A percentile compares a stretch with the other conserved stretches of the same genome.
Evolutionary conservation across 2,113 vertebrate genomes (phyloP).

Genomic region (Cyanoderma ruficeps): DNA sequence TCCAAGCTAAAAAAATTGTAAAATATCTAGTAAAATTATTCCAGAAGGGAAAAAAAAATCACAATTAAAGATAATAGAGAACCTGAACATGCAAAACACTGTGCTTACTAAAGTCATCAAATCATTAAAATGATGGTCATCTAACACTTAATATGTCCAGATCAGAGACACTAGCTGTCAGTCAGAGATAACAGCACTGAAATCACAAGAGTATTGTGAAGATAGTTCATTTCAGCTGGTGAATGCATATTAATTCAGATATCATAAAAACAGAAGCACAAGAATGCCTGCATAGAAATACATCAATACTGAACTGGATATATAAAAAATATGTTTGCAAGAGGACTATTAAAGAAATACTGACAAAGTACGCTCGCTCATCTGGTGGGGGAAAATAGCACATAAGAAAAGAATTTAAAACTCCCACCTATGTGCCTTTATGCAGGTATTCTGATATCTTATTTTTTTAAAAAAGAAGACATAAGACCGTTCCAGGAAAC

Average conservation of each 20-base stretch:
- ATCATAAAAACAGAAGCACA: not conserved
- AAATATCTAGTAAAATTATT: not conserved
- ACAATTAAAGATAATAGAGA: not conserved
- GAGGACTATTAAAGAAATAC: not conserved
- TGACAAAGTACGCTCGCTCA: not conserved
- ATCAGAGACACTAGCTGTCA: not conserved
- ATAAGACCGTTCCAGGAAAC: not conserved
- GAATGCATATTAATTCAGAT: not conserved
- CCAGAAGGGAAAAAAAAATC: not conserved
- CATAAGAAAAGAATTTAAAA: not conserved
- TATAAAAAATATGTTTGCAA: not conserved
- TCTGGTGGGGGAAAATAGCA: not conserved
- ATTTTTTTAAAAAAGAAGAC: not conserved
- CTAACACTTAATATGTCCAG: not conserved
- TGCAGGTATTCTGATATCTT: not conserved
- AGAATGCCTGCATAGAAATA: not conserved
- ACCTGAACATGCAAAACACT: not conserved
- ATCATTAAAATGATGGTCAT: not conserved
- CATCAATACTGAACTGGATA: not conserved
- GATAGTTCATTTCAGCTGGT: not conserved
- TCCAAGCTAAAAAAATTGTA: not conserved
- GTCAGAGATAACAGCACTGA: not conserved
- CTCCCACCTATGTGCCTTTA: not conserved
- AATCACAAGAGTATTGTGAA: not conserved
- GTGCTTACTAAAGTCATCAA: not conserved